Conservation (phyloP, 2,113 vertebrate species). For the Mirounga angustirostris region DNA sequence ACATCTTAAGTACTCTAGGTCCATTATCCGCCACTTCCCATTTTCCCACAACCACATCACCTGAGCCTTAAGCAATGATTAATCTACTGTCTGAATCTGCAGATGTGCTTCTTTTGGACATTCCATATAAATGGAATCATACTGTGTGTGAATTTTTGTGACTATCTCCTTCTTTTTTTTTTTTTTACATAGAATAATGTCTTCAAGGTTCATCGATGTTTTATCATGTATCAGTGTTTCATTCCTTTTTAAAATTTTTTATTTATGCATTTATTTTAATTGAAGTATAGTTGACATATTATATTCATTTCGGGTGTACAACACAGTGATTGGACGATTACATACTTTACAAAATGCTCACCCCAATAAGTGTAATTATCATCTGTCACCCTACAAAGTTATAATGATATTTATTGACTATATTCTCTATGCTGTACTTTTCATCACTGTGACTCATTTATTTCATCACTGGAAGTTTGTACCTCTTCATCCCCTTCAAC, state of each 20-base stretch:
- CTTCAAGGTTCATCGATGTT: background rate
- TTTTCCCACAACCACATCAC: background rate
- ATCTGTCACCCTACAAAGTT: background rate
- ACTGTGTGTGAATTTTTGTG: background rate
- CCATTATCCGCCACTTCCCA: background rate
- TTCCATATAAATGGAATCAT: background rate
- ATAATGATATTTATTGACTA: background rate
- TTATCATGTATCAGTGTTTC: background rate
- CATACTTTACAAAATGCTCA: background rate
- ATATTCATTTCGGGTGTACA: background rate
- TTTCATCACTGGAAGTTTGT: background rate
- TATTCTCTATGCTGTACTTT: background rate
- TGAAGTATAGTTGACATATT: background rate
- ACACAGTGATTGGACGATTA: background rate
- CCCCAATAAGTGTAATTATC: background rate
- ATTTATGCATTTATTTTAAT: background rate
- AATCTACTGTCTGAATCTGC: background rate
- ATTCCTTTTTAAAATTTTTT: background rate
- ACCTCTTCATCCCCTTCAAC: background rate
- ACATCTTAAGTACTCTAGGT: background rate
- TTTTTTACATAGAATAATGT: background rate
- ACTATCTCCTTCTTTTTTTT: background rate
- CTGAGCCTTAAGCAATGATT: background rate
- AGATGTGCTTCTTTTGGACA: background rate
- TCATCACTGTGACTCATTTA: background rate